Evolutionary conservation across 2,113 vertebrate genomes (phyloP).

Genomic region (Stigmatopora nigra): DNA sequence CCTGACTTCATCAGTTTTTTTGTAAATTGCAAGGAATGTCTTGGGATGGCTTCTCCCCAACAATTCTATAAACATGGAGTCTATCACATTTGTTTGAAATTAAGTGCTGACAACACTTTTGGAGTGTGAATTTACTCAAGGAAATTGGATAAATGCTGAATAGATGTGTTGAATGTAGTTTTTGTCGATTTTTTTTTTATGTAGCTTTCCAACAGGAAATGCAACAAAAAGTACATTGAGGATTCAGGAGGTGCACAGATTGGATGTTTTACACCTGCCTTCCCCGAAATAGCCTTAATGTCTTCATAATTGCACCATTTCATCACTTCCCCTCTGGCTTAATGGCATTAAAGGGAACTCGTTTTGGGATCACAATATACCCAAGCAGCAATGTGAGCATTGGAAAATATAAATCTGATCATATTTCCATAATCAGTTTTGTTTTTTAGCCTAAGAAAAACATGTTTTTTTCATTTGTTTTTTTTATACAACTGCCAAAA

Average conservation of each 20-base stretch:
- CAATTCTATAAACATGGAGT: neutral
- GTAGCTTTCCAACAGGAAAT: conserved; percentile 51
- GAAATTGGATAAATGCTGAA: conserved; percentile 39
- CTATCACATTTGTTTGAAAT: conserved; percentile 11
- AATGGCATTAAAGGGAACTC: conserved; percentile 53
- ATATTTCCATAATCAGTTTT: neutral
- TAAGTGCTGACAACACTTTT: conserved; percentile 19
- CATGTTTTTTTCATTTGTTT: neutral
- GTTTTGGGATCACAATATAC: conserved; percentile 43
- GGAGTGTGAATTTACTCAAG: neutral
- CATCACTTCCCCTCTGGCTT: conserved; percentile 56
- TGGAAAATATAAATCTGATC: conserved; percentile 40
- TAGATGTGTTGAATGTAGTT: conserved; percentile 51
- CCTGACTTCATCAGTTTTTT: conserved; percentile 43
- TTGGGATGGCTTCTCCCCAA: conserved; percentile 1
- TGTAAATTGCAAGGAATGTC: conserved; percentile 34
- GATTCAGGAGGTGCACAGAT: conserved; percentile 66
- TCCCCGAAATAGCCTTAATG: conserved; percentile 66
- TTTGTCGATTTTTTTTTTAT: conserved; percentile 54
- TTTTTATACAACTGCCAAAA: neutral
- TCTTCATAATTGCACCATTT: conserved; percentile 67
- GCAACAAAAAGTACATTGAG: conserved; percentile 46
- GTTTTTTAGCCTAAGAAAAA: neutral
- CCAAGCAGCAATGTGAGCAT: conserved; percentile 36
- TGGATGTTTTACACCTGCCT: conserved; percentile 70